Evolutionary conservation across 2,113 vertebrate genomes (phyloP).

Genomic region (Antigone vipio): DNA sequence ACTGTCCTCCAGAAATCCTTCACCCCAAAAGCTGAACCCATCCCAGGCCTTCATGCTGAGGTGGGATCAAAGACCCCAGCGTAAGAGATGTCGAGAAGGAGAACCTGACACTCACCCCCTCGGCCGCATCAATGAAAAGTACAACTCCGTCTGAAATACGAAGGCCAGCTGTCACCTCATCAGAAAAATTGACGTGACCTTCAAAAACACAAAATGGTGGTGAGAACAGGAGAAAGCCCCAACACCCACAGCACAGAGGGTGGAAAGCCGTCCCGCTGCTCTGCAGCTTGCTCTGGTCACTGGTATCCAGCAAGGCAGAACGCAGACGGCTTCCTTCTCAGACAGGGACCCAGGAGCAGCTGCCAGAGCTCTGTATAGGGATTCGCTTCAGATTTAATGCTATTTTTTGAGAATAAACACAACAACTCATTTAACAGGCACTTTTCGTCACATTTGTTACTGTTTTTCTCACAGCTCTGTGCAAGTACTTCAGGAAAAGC

Average conservation of each 20-base stretch:
- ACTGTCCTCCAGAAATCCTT: neutral
- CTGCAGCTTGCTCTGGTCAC: neutral
- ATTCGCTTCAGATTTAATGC: neutral
- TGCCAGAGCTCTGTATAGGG: neutral
- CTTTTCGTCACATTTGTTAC: neutral
- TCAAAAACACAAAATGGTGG: neutral
- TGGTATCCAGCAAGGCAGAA: neutral
- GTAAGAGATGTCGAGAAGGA: neutral
- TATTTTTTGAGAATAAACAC: neutral
- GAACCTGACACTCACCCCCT: conserved; percentile 83
- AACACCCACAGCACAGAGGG: neutral
- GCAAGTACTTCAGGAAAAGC: neutral
- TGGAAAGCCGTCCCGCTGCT: neutral
- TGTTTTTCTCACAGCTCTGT: conserved; percentile 10
- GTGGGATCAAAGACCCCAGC: neutral
- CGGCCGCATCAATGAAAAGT: conserved; percentile 96
- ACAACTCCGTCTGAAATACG: conserved; percentile 94
- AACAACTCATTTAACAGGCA: neutral
- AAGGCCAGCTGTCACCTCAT: conserved; percentile 94
- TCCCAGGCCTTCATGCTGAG: neutral
- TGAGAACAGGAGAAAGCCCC: neutral
- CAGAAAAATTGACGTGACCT: conserved; percentile 98
- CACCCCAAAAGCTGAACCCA: neutral
- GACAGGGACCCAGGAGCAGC: neutral
- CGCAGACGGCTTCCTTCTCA: neutral